Base-by-base conservation (phyloP, 35 echinoderm and acorn worm species). In the Diadema setosum region DNA sequence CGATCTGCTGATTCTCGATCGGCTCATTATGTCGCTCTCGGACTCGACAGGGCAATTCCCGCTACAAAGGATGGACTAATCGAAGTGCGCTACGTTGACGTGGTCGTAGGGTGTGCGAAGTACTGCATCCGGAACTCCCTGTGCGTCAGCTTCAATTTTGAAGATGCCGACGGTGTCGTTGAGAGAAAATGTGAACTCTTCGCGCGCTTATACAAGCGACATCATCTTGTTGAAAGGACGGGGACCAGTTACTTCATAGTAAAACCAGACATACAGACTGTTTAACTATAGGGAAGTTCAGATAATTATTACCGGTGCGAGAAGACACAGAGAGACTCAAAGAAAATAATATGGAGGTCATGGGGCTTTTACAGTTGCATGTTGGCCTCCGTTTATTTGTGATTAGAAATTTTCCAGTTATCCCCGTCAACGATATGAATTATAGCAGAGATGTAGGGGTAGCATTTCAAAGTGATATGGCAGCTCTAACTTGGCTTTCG, bases 121-220 rank as follows among this genome's bases (percentile, higher is more conserved):
- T 21, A 26, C 37, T 78, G 73, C 40, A 33, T 78, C 24, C n/a
- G 15, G 35, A 25, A 78, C 21, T 34, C 24, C 18, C 5, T 78
- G 73, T 78, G 73, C n/a, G 73, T 78, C 27, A 78, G 73, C 40
- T 78, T 78, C 73, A 78, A 78, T 44, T 78, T 1, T 3, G 35
- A 78, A 32, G 73, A 78, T 78, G 73, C 35, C 11, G 73, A 78
- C 5, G 73, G 73, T 14, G 15, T 78, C 14, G 11, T 44, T 17
- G 40, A 24, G 2, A 78, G 73, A 44, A 44, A 78, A 23, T 78
- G 73, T 41, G 73, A 42, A 42, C 37, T 78, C 7, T 78, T 78
- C 20, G 73, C 73, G 20, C 73, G 73, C 40, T 78, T 41, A 21
- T 78, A 78, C n/a, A 11, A 78, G 35, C 29, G 73, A 42, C 25